A percentile compares a stretch with the other conserved stretches of the same genome.
phyloP scores from a whole-genome alignment of 2,797 vertebrate species.

The Mallotus villosus region DNA sequence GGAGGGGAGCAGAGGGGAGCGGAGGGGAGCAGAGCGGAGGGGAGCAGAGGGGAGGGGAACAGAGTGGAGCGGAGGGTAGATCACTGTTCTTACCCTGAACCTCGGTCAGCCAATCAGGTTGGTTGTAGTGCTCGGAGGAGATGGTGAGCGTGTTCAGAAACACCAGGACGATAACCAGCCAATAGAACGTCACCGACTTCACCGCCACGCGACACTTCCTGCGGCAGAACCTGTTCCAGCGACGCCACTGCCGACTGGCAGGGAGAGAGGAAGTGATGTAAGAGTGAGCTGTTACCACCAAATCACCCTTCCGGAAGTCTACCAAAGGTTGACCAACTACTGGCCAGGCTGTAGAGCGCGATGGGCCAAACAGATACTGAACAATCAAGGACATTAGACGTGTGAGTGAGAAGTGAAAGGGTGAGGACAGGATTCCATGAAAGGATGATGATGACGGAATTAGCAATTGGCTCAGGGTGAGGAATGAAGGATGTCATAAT shows the following conservation, averaged over 20 bases:
- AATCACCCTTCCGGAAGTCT: neutral
- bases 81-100: slow-evolving; percentile 83
- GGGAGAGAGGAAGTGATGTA: neutral
- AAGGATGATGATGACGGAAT: too few relatives aligned
- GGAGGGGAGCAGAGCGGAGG: neutral
- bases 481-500: too few relatives aligned
- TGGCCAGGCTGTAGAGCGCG: neutral
- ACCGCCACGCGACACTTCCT: slow-evolving; percentile 92
- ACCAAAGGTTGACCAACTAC: neutral
- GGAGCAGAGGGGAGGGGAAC: neutral
- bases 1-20: neutral
- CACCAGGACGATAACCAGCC: slow-evolving; percentile 97
- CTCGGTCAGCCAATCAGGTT: slow-evolving; percentile 92
- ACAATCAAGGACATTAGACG: too few relatives aligned
- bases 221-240: slow-evolving; percentile 95
- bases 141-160: slow-evolving; percentile 99
- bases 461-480: too few relatives aligned
- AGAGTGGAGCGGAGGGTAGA: neutral
- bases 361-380: too few relatives aligned
- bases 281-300: neutral
- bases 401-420: too few relatives aligned
- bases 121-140: slow-evolving; percentile 96
- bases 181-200: slow-evolving; percentile 96
- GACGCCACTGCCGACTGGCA: slow-evolving; percentile 91
- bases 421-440: too few relatives aligned